These are phyloP conservation scores for Eremophila alpestris DNA, from an alignment of 2,797 vertebrate genomes.

Conservation along the genomic window DNA sequence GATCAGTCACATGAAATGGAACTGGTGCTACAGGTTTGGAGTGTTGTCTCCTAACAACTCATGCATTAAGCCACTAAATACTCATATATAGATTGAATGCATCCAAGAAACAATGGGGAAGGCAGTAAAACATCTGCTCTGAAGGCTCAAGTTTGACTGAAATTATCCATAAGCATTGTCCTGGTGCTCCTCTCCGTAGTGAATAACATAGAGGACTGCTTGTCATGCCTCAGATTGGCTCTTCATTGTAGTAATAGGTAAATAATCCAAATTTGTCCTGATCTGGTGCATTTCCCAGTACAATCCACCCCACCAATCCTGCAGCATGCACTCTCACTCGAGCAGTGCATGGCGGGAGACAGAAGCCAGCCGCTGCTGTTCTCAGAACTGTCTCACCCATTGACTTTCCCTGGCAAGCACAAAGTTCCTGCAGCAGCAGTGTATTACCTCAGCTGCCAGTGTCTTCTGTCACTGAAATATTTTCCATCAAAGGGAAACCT, in stretches of 20 bases:
- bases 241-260: background rate
- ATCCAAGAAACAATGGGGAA: background rate
- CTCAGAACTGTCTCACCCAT: background rate
- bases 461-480: slow-evolving; percentile 48
- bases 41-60: background rate
- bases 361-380: background rate
- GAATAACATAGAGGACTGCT: background rate
- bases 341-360: background rate
- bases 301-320: background rate
- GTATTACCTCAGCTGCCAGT: slow-evolving; percentile 9
- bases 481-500: slow-evolving; percentile 69
- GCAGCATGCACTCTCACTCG: fast-evolving
- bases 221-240: background rate
- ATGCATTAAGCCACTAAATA: background rate
- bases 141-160: background rate
- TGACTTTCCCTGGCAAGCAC: slow-evolving; percentile 13
- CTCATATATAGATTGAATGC: background rate
- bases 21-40: background rate
- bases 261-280: background rate
- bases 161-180: background rate
- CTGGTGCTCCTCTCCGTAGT: background rate
- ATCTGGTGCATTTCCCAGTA: background rate
- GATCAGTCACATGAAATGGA: background rate
- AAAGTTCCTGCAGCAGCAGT: background rate
- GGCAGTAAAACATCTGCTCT: background rate